phyloP scores from a whole-genome alignment of 2,797 vertebrate genomes.

The Alauda arvensis region DNA sequence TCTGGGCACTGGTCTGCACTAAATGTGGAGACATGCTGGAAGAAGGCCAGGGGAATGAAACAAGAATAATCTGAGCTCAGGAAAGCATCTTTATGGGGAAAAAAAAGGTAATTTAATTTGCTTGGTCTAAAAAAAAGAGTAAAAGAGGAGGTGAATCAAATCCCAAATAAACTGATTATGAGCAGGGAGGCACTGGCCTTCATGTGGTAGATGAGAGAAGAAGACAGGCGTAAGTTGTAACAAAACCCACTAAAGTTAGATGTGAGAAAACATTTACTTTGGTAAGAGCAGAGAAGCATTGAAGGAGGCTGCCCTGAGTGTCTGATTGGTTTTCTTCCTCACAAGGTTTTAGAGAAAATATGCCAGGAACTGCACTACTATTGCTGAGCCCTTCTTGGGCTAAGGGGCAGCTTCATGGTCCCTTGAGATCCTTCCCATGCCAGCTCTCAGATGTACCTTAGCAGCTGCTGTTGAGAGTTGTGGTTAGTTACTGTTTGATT shows the following conservation, averaged over 20 bases:
- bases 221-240: background rate
- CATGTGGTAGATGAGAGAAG: background rate
- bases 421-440: background rate
- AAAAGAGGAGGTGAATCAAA: background rate
- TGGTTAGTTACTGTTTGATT: background rate
- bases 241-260: background rate
- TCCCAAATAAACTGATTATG: background rate
- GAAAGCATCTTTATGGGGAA: background rate
- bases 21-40: background rate
- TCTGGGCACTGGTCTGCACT: background rate
- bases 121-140: background rate
- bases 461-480: background rate
- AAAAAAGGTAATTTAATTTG: background rate
- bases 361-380: rapidly evolving
- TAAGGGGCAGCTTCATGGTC: background rate
- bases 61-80: background rate
- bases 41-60: background rate
- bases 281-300: background rate
- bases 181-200: background rate
- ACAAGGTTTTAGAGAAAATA: background rate
- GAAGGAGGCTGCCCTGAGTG: background rate
- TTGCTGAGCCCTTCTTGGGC: background rate
- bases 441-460: background rate
- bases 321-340: background rate
- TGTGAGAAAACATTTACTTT: background rate